phyloP scores from a whole-genome alignment of 2,888 invertebrate genomes.

The Macrosiphum euphorbiae region DNA sequence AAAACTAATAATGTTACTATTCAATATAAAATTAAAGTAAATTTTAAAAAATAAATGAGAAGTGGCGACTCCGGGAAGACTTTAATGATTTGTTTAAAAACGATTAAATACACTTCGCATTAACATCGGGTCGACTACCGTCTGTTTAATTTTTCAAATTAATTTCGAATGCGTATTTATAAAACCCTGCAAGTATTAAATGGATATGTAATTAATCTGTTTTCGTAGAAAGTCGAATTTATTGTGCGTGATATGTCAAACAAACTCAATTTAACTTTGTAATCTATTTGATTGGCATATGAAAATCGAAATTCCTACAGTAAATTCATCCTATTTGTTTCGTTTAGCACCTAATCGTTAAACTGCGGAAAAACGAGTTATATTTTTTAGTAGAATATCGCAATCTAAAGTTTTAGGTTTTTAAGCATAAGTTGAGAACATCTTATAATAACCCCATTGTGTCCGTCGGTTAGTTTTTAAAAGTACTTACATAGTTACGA shows the following conservation, averaged over 20 bases:
- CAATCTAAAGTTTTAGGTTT: no score
- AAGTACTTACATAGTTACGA: no score
- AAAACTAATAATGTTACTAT: background rate
- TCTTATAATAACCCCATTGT: no score
- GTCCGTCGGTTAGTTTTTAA: no score
- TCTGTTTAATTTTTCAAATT: background rate
- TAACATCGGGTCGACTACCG: background rate
- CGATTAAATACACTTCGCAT: background rate
- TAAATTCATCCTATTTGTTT: background rate
- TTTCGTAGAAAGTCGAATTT: background rate
- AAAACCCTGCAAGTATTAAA: background rate
- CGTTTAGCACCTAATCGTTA: background rate
- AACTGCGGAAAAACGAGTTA: background rate
- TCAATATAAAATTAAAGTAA: background rate
- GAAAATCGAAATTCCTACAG: background rate
- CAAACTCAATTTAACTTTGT: background rate
- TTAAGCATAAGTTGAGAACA: no score
- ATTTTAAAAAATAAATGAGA: background rate
- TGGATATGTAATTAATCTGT: background rate
- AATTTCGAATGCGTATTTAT: background rate
- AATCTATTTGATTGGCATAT: background rate
- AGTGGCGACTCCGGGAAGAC: background rate
- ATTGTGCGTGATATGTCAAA: conserved; percentile 9
- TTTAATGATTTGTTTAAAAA: background rate
- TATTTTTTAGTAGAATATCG: background rate